Evolutionary conservation across 2,888 invertebrate genomes (phyloP), one percentile per base, ranked within the genome.

Genomic region (Iselma pallidipennis): DNA sequence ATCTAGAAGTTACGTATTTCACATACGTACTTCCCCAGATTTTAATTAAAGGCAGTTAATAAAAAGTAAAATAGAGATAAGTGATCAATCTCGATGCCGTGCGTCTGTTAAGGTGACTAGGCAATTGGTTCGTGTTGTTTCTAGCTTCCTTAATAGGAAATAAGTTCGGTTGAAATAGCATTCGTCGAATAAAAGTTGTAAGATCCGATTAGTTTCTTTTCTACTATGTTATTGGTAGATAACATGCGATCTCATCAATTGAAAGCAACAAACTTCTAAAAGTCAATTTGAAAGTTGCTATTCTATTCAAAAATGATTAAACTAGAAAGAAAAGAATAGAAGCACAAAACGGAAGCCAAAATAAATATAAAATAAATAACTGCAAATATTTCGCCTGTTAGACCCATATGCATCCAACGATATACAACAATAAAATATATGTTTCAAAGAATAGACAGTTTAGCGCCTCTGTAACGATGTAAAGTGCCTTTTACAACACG

Each of bases 401-500:
- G 6, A 4, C 59, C 59, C 65, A 65, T 61, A 65, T 61, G 65
- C 48, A 59, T 33, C 55, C 48, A 31, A 55, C n/a, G 59, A 53
- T 55, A 57, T 49, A 51, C 61, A 59, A 61, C 64, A 60, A 61
- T 65, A 66, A 68, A 66, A 66, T 64, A 64, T 63, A 60, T 67
- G 59, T n/a, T n/a, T n/a, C n/a, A 14, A 57, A 59, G 66, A 68
- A 66, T 56, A 61, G 64, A 65, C 57, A 59, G 63, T 63, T 60
- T 60, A 49, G 59, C 37, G 33, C 50, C 54, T n/a, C n/a, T 52
- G 59, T 28, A 61, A 60, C 29, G 65, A 66, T 62, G 68, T 62
- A 67, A 66, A 64, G 59, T 59, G 60, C 56, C 65, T 59, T 57
- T 49, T 26, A 42, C n/a, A 54, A 58, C 69, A 69, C 68, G 68